Conservation (phyloP, 2,888 invertebrate genomes). For the Conchocele bisecta region DNA sequence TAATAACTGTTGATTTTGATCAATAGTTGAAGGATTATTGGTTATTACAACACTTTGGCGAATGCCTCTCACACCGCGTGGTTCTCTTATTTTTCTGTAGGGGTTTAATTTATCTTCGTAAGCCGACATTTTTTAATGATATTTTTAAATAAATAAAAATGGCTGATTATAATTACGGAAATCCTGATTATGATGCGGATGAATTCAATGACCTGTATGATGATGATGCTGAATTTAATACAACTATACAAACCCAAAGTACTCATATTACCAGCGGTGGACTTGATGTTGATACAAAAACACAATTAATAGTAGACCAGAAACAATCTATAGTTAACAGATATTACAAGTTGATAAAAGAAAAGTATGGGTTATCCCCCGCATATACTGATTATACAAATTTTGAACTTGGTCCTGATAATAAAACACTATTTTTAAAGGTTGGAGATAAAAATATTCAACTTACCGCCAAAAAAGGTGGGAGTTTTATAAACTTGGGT, state of each 20-base stretch:
- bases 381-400: constrained; percentile 8
- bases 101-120: constrained; percentile 27
- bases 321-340: constrained; percentile 2
- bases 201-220: background rate
- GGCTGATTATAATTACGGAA: no score
- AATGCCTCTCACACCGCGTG: constrained; percentile 46
- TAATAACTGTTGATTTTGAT: constrained; percentile 52
- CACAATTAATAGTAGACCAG: constrained; percentile 5
- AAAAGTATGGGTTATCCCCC: constrained; percentile 17
- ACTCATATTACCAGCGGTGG: constrained; percentile 3
- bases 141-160: no score
- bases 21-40: constrained; percentile 34
- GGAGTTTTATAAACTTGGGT: constrained; percentile 5
- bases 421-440: constrained; percentile 19
- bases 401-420: constrained; percentile 18
- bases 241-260: constrained; percentile 6
- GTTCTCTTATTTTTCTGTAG: constrained; percentile 22
- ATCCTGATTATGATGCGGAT: background rate
- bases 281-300: background rate
- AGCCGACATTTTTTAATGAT: constrained; percentile 19
- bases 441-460: constrained; percentile 22
- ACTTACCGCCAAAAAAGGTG: constrained; percentile 6
- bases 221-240: constrained; percentile 8
- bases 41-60: constrained; percentile 39
- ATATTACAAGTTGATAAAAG: constrained; percentile 15